Percentiles rank a stretch among this genome's conserved stretches.
phyloP scores from a whole-genome alignment of 2,888 invertebrate species.

The Drosophila sordidapex region DNA sequence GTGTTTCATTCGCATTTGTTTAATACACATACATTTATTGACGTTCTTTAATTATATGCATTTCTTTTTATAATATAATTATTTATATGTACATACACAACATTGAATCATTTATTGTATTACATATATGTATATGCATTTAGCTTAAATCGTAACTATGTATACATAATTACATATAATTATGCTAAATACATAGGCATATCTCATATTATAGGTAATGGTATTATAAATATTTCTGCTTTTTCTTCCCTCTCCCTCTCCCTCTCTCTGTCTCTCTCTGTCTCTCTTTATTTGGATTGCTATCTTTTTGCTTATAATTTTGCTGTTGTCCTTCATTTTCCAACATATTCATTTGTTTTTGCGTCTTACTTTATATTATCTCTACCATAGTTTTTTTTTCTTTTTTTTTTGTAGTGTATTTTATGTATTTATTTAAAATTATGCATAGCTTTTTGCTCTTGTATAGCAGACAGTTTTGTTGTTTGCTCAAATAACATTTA shows the following conservation, averaged over 20 bases:
- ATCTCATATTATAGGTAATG: slow-evolving; percentile 49
- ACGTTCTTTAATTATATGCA: slow-evolving; percentile 63
- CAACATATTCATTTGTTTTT: slow-evolving; percentile 52
- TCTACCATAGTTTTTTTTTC: slow-evolving; percentile 24
- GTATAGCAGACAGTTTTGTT: slow-evolving; percentile 60
- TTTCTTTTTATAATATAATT: slow-evolving; percentile 41
- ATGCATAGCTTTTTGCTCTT: slow-evolving; percentile 59
- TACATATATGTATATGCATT: slow-evolving; percentile 54
- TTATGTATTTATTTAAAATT: slow-evolving; percentile 42
- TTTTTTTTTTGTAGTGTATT: slow-evolving; percentile 36
- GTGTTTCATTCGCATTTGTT: slow-evolving; percentile 45
- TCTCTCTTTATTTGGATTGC: background rate
- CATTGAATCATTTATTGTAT: slow-evolving; percentile 75
- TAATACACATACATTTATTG: slow-evolving; percentile 64
- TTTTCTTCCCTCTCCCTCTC: slow-evolving; percentile 13
- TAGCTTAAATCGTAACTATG: slow-evolving; percentile 71
- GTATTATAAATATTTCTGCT: slow-evolving; percentile 46
- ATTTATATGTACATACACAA: slow-evolving; percentile 79
- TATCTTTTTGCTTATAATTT: slow-evolving; percentile 16
- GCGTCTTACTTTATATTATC: slow-evolving; percentile 27
- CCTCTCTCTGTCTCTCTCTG: slow-evolving; percentile 11
- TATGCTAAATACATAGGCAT: slow-evolving; percentile 66
- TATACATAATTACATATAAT: slow-evolving; percentile 75
- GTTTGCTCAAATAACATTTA: slow-evolving; percentile 75
- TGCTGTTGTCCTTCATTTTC: slow-evolving; percentile 38